Base-by-base conservation (phyloP, 2,797 vertebrate genomes). In the Aldrovandia affinis region DNA sequence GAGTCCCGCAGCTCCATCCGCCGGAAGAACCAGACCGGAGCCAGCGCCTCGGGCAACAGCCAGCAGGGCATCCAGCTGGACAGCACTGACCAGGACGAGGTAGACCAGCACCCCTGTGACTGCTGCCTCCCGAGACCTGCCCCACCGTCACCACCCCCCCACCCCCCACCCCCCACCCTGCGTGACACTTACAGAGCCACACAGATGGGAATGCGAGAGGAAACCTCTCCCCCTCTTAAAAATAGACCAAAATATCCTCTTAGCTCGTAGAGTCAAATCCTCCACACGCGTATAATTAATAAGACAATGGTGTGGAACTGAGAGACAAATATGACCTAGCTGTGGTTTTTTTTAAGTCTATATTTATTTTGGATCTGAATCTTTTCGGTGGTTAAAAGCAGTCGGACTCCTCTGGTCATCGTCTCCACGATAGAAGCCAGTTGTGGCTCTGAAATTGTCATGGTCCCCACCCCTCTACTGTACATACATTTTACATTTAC, bases 1-100 rank as follows among this genome's bases (percentile, higher is more conserved):
- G 96, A 96, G 87, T 98, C 97, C 20, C 95, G 95, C 93, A 95
- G 95, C 94, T 97, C 96, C 86, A 91, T 97, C 94, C 96, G 96
- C 94, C 97, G 97, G 93, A 96, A 97, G 96, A 97, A 95, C 93
- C 93, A 85, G 87, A 90, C 86, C 84, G 90, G 92, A 65, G 89
- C 88, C 25, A 90, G 93, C 75, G 89, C 90, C 83, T 8, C 91
- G 52, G 92, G 86, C 87, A 94, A 93, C 88, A 95, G 93, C 91
- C 93, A 85, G 70, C 93, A 95, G 90, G 91, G 94, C 91, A 92
- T 94, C 82, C 78, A 93, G 50, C 89, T 89, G 91, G 96, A 96
- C 89, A 94, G 96, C 86, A 92, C 79, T 87, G 93, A 86, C 88
- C 96, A 95, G 89, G 95, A 96, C 2, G 95, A 97, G 97, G 96